Base-by-base conservation (phyloP, 2,113 vertebrate species). In the Ptyas mucosa region DNA sequence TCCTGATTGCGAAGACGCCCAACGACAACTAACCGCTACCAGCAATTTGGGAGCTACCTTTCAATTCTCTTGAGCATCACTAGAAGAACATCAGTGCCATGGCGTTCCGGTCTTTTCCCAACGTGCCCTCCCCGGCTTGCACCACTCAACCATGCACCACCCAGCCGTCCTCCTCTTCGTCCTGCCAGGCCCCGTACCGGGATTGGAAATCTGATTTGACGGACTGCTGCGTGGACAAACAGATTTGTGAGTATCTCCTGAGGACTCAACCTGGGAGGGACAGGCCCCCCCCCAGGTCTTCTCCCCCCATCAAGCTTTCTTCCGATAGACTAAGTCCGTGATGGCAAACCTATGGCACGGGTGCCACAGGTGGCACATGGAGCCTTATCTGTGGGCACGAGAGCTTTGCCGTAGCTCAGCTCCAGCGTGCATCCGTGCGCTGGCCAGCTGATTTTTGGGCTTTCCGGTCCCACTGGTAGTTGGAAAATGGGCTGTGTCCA, bases 211-310 rank as follows among this genome's bases (percentile, higher is more conserved):
- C 96, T 0, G 95, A 92, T 0, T 94, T 97, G 58, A 91, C 90
- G 0, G 97, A 97, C 92, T 97, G 97, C 94, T 95, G 94, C 91
- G 95, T 94, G 0, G 97, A 97, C 93, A 96, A 95, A 93, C 64
- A 94, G 21, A 89, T 97, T 94, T 97, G 97, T 97, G 94, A 97
- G 97, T 97, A 85, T 18, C 15, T 39, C 95, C 88, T 15, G 26
- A 64, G 51, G 49, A 18, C 11, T 49, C 18, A 1, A 4, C 4
- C 1, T 43, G n/a, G n/a, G n/a, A n/a, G n/a, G n/a, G n/a, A n/a
- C n/a, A n/a, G n/a, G n/a, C n/a, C n/a, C n/a, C n/a, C n/a, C n/a
- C n/a, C n/a, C n/a, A n/a, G n/a, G n/a, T n/a, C n/a, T n/a, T n/a
- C n/a, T n/a, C n/a, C n/a, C n/a, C n/a, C n/a, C n/a, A n/a, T n/a